Conservation (phyloP, 2,888 invertebrate species). For the Polydesmus complanatus region DNA sequence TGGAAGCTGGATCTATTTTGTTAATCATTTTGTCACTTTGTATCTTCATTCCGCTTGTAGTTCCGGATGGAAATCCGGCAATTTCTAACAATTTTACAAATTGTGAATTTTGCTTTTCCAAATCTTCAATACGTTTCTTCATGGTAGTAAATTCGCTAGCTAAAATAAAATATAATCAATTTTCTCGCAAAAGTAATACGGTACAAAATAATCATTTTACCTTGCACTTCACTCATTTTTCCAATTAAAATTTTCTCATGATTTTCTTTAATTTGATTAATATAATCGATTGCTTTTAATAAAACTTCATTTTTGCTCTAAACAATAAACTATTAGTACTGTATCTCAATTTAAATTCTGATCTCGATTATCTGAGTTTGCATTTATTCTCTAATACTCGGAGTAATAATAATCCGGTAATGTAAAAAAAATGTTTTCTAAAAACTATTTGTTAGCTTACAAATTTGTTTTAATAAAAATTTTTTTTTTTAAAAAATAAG, state of each 20-base stretch:
- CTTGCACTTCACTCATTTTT: constrained; percentile 22
- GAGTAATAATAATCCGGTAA: no score
- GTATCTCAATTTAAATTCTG: no score
- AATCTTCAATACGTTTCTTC: constrained; percentile 24
- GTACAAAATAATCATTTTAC: constrained; percentile 15
- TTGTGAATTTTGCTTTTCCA: constrained; percentile 25
- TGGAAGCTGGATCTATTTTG: background rate
- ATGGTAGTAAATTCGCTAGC: constrained; percentile 26
- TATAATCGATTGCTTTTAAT: constrained; percentile 29
- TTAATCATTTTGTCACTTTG: background rate
- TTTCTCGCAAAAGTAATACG: background rate
- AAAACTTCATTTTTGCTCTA: constrained; percentile 25
- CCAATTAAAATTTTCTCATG: constrained; percentile 24
- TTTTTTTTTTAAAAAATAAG: no score
- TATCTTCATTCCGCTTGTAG: constrained; percentile 7
- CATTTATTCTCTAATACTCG: background rate
- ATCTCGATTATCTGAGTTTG: background rate
- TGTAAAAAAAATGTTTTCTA: no score
- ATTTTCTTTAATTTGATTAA: constrained; percentile 27
- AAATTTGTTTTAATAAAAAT: no score
- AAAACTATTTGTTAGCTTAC: no score
- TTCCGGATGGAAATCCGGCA: constrained; percentile 24
- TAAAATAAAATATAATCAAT: constrained; percentile 21
- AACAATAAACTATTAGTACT: background rate
- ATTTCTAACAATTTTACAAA: constrained; percentile 26